Evolutionary conservation across 2,113 vertebrate species (phyloP), one percentile per base, ranked within the genome.

Genomic region (Phalacrocorax pelagicus): DNA sequence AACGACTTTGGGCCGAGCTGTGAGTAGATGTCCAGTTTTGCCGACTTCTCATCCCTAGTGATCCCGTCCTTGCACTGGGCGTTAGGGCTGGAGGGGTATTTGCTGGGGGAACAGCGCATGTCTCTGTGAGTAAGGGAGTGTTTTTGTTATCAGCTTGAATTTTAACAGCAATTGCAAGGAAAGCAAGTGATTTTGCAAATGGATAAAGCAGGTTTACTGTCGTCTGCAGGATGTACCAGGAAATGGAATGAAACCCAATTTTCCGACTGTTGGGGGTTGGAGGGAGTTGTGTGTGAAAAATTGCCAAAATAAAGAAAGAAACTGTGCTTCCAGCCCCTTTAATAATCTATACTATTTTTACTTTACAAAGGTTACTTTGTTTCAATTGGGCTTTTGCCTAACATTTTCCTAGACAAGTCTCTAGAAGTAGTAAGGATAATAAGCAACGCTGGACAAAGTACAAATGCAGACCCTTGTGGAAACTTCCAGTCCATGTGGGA

Each of bases 231-330:
- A 84, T 88, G 47, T 81, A 93, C 59, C 57, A 81, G 67, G 66
- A 90, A 77, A 74, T 10, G 23, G 88, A 94, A 84, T 42, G 46
- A 81, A 96, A 81, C 26, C n/a, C 20, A 19, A 3, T 71, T 95
- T 93, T 96, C 96, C 23, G 1, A 52, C 72, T 81, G 34, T 57
- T 95, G 72, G 63, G 63, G 47, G 18, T 32, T 86, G 65, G 63
- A 88, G 42, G 21, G 72, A 92, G 34, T 32, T 81, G 44, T 59
- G 44, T 52, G 44, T 67, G 86, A 96, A 81, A 65, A 93, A 59
- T 7, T 81, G 94, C 94, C 82, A 90, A 92, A 92, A 71, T 67
- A 90, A 92, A 92, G 81, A 92, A 46, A 87, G 74, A 73, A 92
- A 34, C n/a, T 57, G 11, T 80, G 16, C 72, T 85, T 91, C 69